Evolutionary conservation across 30 jellyfish, hydroid and myxozoan species (phyloP).

Genomic region (Haliclystus octoradiatus): DNA sequence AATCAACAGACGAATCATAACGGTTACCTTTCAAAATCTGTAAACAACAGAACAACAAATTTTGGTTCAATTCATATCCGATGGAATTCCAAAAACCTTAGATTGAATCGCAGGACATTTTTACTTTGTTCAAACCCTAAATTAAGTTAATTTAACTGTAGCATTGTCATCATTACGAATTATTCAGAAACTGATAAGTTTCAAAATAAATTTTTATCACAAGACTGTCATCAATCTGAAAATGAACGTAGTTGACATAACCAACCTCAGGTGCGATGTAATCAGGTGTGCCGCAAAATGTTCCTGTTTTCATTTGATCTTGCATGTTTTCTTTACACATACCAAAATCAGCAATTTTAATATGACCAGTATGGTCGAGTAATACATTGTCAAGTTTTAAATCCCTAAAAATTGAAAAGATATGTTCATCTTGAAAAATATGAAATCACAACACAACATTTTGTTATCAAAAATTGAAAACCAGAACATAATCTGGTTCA

Average conservation of each 20-base stretch:
- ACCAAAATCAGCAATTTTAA: conserved; percentile 95
- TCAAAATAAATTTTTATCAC: too few species aligned
- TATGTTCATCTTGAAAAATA: too few species aligned
- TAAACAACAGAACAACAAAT: not conserved
- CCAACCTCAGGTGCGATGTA: conserved; percentile 96
- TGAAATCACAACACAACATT: not conserved
- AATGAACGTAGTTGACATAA: too few species aligned
- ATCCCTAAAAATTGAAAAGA: conserved; percentile 43
- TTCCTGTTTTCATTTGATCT: conserved; percentile 51
- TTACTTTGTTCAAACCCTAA: too few species aligned
- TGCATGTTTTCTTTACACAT: conserved; percentile 85
- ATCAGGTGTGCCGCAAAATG: conserved; percentile 97
- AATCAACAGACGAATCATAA: conserved; percentile 88
- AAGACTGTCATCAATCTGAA: too few species aligned
- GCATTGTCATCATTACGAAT: too few species aligned
- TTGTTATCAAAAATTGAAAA: not conserved
- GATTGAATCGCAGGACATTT: too few species aligned
- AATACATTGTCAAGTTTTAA: conserved; percentile 90
- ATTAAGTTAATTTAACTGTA: too few species aligned
- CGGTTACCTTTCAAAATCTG: conserved; percentile 80
- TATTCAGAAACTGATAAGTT: too few species aligned
- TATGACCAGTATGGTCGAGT: conserved; percentile 88
- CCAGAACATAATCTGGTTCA: too few species aligned
- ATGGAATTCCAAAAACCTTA: too few species aligned
- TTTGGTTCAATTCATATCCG: too few species aligned